These are phyloP conservation scores for Anorthoa munda DNA, from an alignment of 2,888 invertebrate species.

Conservation along the genomic window DNA sequence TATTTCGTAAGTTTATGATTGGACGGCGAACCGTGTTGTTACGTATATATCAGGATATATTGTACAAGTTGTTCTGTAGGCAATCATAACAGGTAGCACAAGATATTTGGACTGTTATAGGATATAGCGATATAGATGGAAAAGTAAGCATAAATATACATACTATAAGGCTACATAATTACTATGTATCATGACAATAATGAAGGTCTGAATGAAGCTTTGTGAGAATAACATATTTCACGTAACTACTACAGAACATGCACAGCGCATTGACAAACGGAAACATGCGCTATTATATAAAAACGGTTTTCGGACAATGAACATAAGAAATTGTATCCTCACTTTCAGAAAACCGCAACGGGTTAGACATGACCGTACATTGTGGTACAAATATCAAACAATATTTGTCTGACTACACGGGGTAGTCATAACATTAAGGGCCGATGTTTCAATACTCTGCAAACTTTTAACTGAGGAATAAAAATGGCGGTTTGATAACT, in stretches of 20 bases:
- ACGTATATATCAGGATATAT: conserved; percentile 61
- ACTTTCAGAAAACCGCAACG: conserved; percentile 58
- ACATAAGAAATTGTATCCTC: conserved; percentile 68
- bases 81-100: conserved; percentile 65
- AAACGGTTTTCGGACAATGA: conserved; percentile 53
- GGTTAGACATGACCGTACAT: conserved; percentile 60
- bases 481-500: no score
- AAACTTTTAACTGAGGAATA: no score
- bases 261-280: conserved; percentile 61
- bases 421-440: no score
- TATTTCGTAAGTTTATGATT: conserved; percentile 58
- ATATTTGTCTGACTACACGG: background rate
- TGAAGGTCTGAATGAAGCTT: conserved; percentile 69
- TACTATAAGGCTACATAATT: conserved; percentile 67
- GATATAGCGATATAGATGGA: conserved; percentile 72
- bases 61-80: conserved; percentile 55
- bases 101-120: conserved; percentile 60
- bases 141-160: conserved; percentile 69
- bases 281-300: conserved; percentile 54
- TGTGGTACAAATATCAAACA: background rate
- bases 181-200: conserved; percentile 68
- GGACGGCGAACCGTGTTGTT: conserved; percentile 56
- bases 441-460: no score
- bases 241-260: conserved; percentile 61
- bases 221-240: conserved; percentile 70